phyloP scores from a whole-genome alignment of 2,113 vertebrate species.

The Boleophthalmus pectinirostris region DNA sequence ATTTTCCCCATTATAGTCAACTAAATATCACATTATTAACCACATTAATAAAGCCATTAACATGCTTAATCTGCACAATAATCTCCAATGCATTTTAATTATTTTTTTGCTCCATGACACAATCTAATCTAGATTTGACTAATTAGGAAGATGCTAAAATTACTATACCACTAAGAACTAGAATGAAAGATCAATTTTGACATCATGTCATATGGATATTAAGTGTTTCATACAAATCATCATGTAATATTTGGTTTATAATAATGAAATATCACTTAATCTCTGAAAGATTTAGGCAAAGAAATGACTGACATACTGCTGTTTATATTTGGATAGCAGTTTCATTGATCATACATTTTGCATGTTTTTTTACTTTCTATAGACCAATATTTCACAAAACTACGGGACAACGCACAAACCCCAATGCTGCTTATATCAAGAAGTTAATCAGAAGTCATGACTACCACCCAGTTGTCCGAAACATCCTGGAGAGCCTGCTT shows the following conservation, averaged over 20 bases:
- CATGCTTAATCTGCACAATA: background rate
- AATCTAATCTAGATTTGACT: too few relatives aligned
- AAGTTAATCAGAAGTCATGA: slow-evolving; percentile 77
- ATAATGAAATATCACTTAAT: too few relatives aligned
- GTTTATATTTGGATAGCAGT: background rate
- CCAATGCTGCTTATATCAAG: slow-evolving; percentile 75
- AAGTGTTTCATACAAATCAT: background rate
- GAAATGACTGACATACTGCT: background rate
- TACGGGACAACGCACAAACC: slow-evolving; percentile 23
- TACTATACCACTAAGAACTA: too few relatives aligned
- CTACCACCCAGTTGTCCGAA: slow-evolving; percentile 69
- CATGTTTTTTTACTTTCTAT: slow-evolving; percentile 75
- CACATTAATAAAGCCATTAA: background rate
- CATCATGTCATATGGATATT: too few relatives aligned
- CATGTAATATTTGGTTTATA: background rate
- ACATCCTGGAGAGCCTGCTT: slow-evolving; percentile 84
- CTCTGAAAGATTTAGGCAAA: background rate
- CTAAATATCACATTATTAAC: background rate
- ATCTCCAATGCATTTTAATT: too few relatives aligned
- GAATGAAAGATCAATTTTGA: background rate
- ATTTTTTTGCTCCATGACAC: too few relatives aligned
- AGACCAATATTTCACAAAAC: slow-evolving; percentile 68
- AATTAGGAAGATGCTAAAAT: too few relatives aligned
- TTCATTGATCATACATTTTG: slow-evolving; percentile 44
- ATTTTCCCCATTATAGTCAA: background rate